Evolutionary conservation across 2,797 vertebrate species (phyloP).

Genomic region (Lacerta viridis): DNA sequence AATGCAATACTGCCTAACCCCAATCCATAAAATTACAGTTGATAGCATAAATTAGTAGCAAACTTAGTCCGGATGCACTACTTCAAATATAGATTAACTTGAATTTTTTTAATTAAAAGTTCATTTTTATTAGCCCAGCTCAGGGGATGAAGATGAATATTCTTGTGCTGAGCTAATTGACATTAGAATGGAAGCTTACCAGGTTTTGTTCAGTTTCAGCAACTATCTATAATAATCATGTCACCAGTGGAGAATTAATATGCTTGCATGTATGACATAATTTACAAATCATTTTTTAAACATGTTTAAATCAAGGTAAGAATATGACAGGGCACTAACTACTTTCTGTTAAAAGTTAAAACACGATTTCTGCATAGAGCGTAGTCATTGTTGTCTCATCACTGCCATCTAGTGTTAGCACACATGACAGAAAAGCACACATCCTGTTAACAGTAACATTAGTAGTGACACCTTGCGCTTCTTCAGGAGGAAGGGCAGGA

Average conservation of each 20-base stretch:
- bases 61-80: slow-evolving; percentile 21
- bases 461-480: background rate
- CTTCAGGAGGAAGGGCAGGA: too few species aligned
- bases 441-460: background rate
- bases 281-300: background rate
- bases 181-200: background rate
- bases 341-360: background rate
- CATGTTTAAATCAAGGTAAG: background rate
- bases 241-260: background rate
- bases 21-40: background rate
- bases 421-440: background rate
- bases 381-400: background rate
- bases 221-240: background rate
- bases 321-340: background rate
- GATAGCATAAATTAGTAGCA: background rate
- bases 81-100: background rate
- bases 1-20: background rate
- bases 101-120: slow-evolving; percentile 9
- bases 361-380: background rate
- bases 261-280: background rate
- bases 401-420: slow-evolving; percentile 25
- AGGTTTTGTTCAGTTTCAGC: background rate
- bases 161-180: background rate
- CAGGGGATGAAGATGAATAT: background rate
- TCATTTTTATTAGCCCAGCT: background rate